Percentiles rank a stretch among this genome's conserved stretches.
phyloP scores from a whole-genome alignment of 2,888 invertebrate species.

The Leucoptera coffeella region DNA sequence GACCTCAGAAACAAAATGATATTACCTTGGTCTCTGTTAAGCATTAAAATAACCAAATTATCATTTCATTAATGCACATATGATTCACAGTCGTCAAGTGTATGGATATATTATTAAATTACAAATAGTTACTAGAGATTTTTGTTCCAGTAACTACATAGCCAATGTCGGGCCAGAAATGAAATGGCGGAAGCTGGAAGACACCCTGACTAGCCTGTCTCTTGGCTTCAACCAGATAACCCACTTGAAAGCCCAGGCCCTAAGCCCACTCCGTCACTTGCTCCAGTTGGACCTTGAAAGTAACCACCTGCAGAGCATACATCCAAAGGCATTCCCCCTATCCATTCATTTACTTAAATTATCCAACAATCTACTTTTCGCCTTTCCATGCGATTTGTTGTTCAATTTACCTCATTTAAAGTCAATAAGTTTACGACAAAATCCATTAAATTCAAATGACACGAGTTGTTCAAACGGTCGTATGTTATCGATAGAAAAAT shows the following conservation, averaged over 20 bases:
- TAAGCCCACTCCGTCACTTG: slow-evolving; percentile 60
- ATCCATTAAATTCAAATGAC: slow-evolving; percentile 30
- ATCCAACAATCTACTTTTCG: slow-evolving; percentile 65
- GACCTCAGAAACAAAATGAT: too few species aligned
- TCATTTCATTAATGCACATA: too few species aligned
- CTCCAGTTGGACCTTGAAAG: slow-evolving; percentile 64
- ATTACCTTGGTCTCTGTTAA: too few species aligned
- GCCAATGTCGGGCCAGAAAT: slow-evolving; percentile 64
- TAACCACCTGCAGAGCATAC: slow-evolving; percentile 62
- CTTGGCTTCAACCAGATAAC: slow-evolving; percentile 77
- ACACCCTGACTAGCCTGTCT: slow-evolving; percentile 71
- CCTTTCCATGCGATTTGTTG: slow-evolving; percentile 61
- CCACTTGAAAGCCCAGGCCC: slow-evolving; percentile 58
- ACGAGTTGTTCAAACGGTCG: slow-evolving; percentile 37
- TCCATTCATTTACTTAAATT: slow-evolving; percentile 65
- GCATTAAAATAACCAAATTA: too few species aligned
- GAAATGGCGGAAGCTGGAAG: slow-evolving; percentile 73
- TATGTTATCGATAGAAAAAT: slow-evolving; percentile 66
- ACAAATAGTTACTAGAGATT: too few species aligned
- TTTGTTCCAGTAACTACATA: slow-evolving; percentile 68
- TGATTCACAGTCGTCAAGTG: too few species aligned
- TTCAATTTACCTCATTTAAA: slow-evolving; percentile 59
- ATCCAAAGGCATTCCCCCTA: slow-evolving; percentile 58
- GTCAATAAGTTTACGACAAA: slow-evolving; percentile 61
- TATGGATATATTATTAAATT: too few species aligned